Percentiles rank a stretch among this genome's conserved stretches.
phyloP scores from a whole-genome alignment of 2,888 invertebrate species.

The Glyphotaelius pellucidus region DNA sequence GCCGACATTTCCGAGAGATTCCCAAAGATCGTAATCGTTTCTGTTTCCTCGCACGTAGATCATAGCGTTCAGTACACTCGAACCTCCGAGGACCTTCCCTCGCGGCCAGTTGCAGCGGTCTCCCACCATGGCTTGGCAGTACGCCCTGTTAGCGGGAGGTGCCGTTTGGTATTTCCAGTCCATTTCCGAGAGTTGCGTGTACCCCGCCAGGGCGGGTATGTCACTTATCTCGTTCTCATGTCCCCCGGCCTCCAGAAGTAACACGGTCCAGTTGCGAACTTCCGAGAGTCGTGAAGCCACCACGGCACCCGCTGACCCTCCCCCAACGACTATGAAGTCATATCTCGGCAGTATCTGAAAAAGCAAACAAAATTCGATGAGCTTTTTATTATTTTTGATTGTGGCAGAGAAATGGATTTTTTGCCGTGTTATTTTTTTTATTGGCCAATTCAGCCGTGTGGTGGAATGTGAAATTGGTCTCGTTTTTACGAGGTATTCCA shows the following conservation, averaged over 20 bases:
- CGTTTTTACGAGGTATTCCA: neutral
- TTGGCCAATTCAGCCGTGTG: neutral
- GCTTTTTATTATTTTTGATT: neutral
- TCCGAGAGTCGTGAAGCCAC: constrained; percentile 91
- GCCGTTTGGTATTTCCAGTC: constrained; percentile 96
- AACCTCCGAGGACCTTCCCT: constrained; percentile 93
- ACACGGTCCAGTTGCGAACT: constrained; percentile 87
- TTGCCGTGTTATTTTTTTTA: neutral
- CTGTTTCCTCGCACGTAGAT: constrained; percentile 93
- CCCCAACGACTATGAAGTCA: constrained; percentile 92
- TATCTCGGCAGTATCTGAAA: constrained; percentile 85
- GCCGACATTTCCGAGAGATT: constrained; percentile 87
- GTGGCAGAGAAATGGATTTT: neutral
- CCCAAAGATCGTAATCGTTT: constrained; percentile 93
- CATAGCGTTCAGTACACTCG: constrained; percentile 94
- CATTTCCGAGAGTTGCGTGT: constrained; percentile 89
- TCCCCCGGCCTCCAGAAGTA: constrained; percentile 91
- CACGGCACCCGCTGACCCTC: constrained; percentile 93
- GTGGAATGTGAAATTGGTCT: neutral
- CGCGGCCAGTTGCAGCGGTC: constrained; percentile 95
- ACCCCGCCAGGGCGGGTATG: constrained; percentile 90
- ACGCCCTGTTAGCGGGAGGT: constrained; percentile 85
- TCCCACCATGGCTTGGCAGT: constrained; percentile 91
- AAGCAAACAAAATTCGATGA: neutral
- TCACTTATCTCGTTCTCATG: constrained; percentile 94